Conservation (phyloP, 2,888 invertebrate genomes). For the Cantharis nigra region DNA sequence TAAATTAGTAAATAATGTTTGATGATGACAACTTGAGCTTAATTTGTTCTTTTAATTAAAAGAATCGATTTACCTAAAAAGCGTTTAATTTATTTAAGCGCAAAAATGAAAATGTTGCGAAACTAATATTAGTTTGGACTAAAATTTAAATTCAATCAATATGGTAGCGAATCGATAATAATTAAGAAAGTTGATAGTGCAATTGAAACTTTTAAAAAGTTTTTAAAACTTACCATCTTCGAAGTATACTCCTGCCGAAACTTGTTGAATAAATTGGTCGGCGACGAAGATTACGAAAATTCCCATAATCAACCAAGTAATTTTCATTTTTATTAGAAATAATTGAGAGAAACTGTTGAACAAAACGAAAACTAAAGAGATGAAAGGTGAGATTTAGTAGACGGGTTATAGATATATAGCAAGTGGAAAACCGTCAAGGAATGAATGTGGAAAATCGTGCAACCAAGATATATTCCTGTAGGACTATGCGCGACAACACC, state of each 20-base stretch:
- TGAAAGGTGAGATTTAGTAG: slow-evolving; percentile 21
- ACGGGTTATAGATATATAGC: slow-evolving; percentile 32
- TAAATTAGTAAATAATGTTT: neutral
- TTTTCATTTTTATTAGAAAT: slow-evolving; percentile 45
- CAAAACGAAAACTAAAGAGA: slow-evolving; percentile 39
- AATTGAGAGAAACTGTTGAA: slow-evolving; percentile 36
- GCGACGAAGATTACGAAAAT: slow-evolving; percentile 49
- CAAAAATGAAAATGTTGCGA: neutral
- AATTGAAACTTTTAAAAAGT: slow-evolving; percentile 13
- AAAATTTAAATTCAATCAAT: neutral
- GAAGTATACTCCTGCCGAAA: slow-evolving; percentile 48
- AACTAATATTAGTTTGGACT: neutral
- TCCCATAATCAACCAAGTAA: slow-evolving; percentile 50
- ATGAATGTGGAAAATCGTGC: slow-evolving; percentile 43
- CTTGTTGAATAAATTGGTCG: slow-evolving; percentile 44
- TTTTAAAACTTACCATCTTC: slow-evolving; percentile 50
- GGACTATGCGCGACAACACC: slow-evolving; percentile 44
- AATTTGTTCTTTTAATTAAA: neutral
- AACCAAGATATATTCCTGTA: neutral
- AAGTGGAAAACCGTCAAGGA: slow-evolving; percentile 42
- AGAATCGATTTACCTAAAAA: neutral
- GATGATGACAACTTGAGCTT: neutral
- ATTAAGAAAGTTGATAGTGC: neutral
- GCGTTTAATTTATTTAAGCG: neutral
- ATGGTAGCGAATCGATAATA: neutral